A percentile compares a stretch with the other conserved stretches of the same genome.
phyloP scores from a whole-genome alignment of 2,888 invertebrate species.

The Oxyteleia sp. region DNA sequence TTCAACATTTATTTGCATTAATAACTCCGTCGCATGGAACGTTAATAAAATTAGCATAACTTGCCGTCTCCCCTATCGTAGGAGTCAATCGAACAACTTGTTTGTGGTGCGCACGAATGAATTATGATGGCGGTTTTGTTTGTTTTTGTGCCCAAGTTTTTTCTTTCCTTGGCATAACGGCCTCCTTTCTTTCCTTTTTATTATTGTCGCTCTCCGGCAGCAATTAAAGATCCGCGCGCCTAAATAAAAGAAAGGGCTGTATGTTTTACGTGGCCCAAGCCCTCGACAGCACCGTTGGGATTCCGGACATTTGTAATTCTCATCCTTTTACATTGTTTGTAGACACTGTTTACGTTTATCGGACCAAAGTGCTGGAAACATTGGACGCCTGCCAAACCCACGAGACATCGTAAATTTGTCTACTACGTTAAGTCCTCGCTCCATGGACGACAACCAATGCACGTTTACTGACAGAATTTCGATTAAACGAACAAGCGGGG shows the following conservation, averaged over 20 bases:
- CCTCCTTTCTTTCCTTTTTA: slow-evolving; percentile 63
- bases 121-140: slow-evolving; percentile 45
- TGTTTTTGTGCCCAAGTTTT: slow-evolving; percentile 18
- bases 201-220: slow-evolving; percentile 75
- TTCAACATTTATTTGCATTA: no score
- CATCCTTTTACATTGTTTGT: slow-evolving; percentile 77
- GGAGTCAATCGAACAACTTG: slow-evolving; percentile 39
- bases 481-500: slow-evolving; percentile 28
- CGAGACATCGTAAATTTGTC: slow-evolving; percentile 77
- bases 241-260: slow-evolving; percentile 73
- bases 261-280: slow-evolving; percentile 18
- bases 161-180: slow-evolving; percentile 29
- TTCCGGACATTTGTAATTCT: slow-evolving; percentile 74
- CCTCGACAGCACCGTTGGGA: slow-evolving; percentile 56
- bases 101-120: slow-evolving; percentile 51
- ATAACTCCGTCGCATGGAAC: no score
- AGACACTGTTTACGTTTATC: slow-evolving; percentile 76
- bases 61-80: slow-evolving; percentile 1
- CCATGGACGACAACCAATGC: slow-evolving; percentile 73
- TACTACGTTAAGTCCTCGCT: slow-evolving; percentile 68
- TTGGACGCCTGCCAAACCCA: slow-evolving; percentile 75
- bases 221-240: slow-evolving; percentile 76
- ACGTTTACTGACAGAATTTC: slow-evolving; percentile 52
- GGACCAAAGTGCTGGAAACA: slow-evolving; percentile 65
- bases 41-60: slow-evolving; percentile 27